Conservation (phyloP, 1,140 invertebrate species). For the Leptinotarsa lineolata region DNA sequence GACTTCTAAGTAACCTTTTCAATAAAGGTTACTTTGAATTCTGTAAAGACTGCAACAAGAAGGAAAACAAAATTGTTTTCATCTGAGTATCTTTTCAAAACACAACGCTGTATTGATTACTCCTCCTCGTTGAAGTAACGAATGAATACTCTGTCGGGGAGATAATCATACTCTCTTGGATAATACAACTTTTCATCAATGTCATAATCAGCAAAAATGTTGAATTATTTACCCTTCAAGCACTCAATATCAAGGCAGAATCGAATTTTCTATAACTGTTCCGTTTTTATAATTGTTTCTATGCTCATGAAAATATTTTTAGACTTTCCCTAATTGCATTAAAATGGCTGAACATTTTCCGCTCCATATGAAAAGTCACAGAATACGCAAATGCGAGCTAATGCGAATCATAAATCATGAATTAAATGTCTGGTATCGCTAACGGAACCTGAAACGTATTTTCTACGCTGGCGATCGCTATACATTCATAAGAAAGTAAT, state of each 20-base stretch:
- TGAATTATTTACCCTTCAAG: not conserved
- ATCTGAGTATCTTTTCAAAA: too few relatives aligned
- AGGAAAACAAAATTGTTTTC: too few relatives aligned
- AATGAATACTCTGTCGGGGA: too few relatives aligned
- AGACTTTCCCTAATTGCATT: not conserved
- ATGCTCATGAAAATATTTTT: not conserved
- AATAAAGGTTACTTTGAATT: too few relatives aligned
- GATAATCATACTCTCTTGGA: too few relatives aligned
- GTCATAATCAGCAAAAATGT: not conserved
- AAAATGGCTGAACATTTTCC: not conserved
- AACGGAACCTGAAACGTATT: constrained; percentile 5
- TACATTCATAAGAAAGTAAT: constrained; percentile 7
- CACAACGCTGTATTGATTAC: too few relatives aligned
- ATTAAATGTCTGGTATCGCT: not conserved
- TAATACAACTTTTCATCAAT: too few relatives aligned
- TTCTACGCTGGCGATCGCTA: not conserved
- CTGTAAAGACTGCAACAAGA: too few relatives aligned
- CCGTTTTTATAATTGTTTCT: not conserved
- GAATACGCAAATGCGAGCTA: not conserved
- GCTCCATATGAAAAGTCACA: not conserved
- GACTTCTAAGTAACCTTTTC: too few relatives aligned
- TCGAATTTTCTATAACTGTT: not conserved
- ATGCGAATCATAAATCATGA: not conserved
- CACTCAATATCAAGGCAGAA: not conserved
- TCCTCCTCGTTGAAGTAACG: too few relatives aligned